phyloP scores from a whole-genome alignment of 2,888 invertebrate species.

The Eristalis arbustorum region DNA sequence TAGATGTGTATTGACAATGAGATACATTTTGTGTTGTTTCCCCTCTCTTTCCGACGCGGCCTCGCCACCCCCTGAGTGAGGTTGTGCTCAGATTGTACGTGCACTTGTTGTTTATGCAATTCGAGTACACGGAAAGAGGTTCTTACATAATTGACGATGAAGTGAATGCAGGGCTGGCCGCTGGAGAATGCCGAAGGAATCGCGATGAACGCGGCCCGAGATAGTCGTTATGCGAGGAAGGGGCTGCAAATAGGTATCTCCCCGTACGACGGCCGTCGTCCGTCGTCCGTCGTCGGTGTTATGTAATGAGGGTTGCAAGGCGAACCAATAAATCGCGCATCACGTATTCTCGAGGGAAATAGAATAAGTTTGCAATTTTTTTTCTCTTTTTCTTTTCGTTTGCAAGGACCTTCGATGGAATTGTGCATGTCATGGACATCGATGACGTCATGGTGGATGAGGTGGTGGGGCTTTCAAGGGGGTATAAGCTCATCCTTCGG shows the following conservation, averaged over 20 bases:
- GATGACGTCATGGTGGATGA: background rate
- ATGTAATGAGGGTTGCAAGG: background rate
- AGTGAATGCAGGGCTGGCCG: background rate
- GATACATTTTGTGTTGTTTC: constrained; percentile 14
- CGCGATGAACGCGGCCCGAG: background rate
- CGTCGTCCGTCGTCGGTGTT: background rate
- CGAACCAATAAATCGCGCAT: background rate
- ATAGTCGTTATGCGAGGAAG: background rate
- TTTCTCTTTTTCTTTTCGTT: background rate
- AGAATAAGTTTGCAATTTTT: background rate
- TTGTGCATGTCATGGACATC: background rate
- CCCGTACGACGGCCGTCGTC: background rate
- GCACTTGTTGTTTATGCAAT: constrained; percentile 50
- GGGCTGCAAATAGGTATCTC: background rate
- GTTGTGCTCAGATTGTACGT: background rate
- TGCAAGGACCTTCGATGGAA: background rate
- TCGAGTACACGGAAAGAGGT: constrained; percentile 53
- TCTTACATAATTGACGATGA: constrained; percentile 54
- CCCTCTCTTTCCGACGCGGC: background rate
- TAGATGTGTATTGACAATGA: constrained; percentile 44
- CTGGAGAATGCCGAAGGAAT: background rate
- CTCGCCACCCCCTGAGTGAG: too few species aligned
- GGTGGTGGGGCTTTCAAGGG: background rate
- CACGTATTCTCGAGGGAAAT: background rate
- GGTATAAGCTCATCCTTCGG: background rate